Evolutionary conservation across 2,113 vertebrate species (phyloP).

Genomic region (Picathartes gymnocephalus): DNA sequence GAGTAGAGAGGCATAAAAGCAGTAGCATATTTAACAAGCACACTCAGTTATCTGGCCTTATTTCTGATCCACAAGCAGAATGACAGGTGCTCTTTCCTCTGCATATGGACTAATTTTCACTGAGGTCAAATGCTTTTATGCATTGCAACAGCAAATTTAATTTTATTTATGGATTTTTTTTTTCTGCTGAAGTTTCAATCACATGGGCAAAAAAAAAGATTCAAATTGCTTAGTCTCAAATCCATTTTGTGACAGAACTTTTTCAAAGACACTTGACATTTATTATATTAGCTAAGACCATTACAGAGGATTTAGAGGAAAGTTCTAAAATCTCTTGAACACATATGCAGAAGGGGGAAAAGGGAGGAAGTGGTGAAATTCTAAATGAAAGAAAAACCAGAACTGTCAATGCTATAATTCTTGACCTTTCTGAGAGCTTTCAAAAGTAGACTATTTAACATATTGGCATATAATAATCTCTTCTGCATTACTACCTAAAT

Average conservation of each 20-base stretch:
- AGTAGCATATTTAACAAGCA: neutral
- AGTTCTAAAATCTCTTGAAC: neutral
- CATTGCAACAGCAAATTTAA: neutral
- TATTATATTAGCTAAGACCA: neutral
- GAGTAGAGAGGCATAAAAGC: neutral
- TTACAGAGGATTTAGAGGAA: neutral
- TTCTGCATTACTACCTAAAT: neutral
- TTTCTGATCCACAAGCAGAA: neutral
- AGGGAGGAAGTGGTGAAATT: neutral
- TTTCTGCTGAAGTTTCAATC: neutral
- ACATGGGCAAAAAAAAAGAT: neutral
- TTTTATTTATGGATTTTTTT: neutral
- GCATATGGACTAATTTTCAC: neutral
- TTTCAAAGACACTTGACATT: neutral
- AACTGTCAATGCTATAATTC: neutral
- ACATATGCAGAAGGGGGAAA: fast-evolving
- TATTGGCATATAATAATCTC: neutral
- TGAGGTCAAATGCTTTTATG: neutral
- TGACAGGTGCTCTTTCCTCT: neutral
- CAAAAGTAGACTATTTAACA: neutral
- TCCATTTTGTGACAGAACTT: neutral
- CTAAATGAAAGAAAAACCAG: neutral
- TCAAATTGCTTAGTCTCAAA: neutral
- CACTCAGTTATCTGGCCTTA: neutral
- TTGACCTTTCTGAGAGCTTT: neutral